Base-by-base conservation (phyloP, 2,113 vertebrate species). In the Typhlomys cinereus region DNA sequence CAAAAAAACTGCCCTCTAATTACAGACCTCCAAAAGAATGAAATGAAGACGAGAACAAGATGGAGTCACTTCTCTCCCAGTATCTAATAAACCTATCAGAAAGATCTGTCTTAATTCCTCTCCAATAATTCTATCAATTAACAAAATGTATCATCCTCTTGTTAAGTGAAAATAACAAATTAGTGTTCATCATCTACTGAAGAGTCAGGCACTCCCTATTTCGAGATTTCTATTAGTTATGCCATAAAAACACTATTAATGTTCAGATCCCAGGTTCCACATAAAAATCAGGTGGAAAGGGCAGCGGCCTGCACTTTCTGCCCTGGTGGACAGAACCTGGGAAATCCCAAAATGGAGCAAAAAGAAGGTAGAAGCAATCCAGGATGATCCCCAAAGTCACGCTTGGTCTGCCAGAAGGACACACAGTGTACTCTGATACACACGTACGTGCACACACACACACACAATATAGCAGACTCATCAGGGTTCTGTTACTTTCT, bases 181-280 rank as follows among this genome's bases (percentile, higher is more conserved):
- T 48, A 81, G 14, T 61, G 46, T 29, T 87, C 46, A 93, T 31
- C 12, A 67, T 62, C 46, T 95, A 84, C 11, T 81, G 36, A 73
- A 86, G 12, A 88, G 59, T 41, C 44, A 88, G 76, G 73, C 21
- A 76, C 34, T 88, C 85, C 11, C 50, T 88, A 15, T 89, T 50
- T 61, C 39, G 87, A 57, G n/a, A 87, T 78, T 67, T 81, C 48
- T 87, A 18, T 70, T 39, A 76, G 36, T 23, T 59, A 44, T 44
- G 50, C 1, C 36, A 78, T 25, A 94, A 91, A 89, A 94, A 74
- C 31, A 83, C 1, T 82, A 15, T 27, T 91, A 48, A 94, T 29
- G 44, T 54, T 76, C 50, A 81, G 85, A 70, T 73, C 7, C 25
- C n/a, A n/a, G n/a, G n/a, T n/a, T n/a, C n/a, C n/a, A n/a, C n/a